Evolutionary conservation across 2,797 vertebrate genomes (phyloP), one percentile per base, ranked within the genome.

Genomic region (Crenichthys baileyi): DNA sequence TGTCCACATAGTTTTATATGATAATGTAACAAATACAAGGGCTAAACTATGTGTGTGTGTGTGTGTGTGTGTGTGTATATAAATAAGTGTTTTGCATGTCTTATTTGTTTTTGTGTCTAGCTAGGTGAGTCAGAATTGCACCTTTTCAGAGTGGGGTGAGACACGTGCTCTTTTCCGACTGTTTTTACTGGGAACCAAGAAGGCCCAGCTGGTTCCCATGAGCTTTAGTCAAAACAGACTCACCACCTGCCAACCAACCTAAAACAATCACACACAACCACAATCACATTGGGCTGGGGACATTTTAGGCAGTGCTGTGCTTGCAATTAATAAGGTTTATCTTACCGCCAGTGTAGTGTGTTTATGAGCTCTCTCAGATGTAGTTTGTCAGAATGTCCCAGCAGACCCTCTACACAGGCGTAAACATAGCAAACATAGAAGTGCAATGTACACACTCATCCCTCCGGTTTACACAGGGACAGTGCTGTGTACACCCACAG

Each of bases 141-240:
- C 85, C 90, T 89, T 91, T 36, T 92, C 90, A 88, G 82, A 89
- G 88, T 85, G 81, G 90, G 88, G 92, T 84, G 87, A 90, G 92
- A 89, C 93, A 94, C 94, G 93, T 92, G 92, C 87, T 94, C 90
- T 82, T 74, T 84, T 80, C 83, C 85, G 88, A 91, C 90, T 92
- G 86, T 39, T 68, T 51, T 85, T 90, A 88, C 92, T 26, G 87
- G 85, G 88, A 94, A 93, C 90, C 90, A 91, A 90, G 91, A 92
- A 93, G 92, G 88, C 91, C 93, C 95, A 95, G 93, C 94, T 95
- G 95, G 93, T 94, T 93, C 83, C 88, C 90, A 93, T 90, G 90
- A 91, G 91, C 88, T 92, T 86, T 83, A 79, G 92, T 92, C 90
- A 90, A 93, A 84, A 85, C 87, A 74, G 92, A 85, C 85, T 81